Conservation (phyloP, 2,113 vertebrate species). For the Erinaceus europaeus region DNA sequence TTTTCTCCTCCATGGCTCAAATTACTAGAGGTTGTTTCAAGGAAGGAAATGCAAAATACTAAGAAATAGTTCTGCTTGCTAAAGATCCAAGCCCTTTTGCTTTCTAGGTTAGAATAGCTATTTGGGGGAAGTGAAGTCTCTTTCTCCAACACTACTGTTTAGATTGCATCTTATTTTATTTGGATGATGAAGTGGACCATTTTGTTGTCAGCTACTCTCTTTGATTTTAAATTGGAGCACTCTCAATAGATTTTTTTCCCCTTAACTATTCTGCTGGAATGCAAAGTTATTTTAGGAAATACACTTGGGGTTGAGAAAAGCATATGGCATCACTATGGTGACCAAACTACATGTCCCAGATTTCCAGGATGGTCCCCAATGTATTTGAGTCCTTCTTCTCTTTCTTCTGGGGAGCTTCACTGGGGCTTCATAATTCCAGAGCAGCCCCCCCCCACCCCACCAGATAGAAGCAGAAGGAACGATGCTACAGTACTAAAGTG, state of each 20-base stretch:
- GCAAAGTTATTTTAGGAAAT: conserved; percentile 38
- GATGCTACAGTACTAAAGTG: too few relatives aligned
- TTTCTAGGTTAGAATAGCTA: conserved; percentile 53
- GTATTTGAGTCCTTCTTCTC: too few relatives aligned
- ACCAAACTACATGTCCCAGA: not conserved
- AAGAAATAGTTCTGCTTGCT: conserved; percentile 22
- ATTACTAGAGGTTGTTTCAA: conserved; percentile 41
- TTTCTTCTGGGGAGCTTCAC: too few relatives aligned
- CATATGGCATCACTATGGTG: not conserved
- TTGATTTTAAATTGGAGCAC: not conserved
- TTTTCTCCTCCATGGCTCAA: conserved; percentile 30
- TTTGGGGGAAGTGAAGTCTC: conserved; percentile 15
- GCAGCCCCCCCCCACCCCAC: too few relatives aligned
- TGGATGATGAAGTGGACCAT: conserved; percentile 23
- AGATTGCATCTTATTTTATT: conserved; percentile 31
- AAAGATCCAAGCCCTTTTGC: conserved; percentile 7
- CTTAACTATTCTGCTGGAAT: not conserved
- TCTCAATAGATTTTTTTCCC: not conserved
- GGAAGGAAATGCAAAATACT: conserved; percentile 63
- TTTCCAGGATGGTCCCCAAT: not conserved
- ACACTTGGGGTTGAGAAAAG: not conserved
- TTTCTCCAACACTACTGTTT: conserved; percentile 33
- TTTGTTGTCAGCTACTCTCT: not conserved
- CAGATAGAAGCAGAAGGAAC: too few relatives aligned
- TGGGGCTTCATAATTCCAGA: too few relatives aligned